Conservation (phyloP, 1,140 invertebrate species). For the Lethrus apterus region DNA sequence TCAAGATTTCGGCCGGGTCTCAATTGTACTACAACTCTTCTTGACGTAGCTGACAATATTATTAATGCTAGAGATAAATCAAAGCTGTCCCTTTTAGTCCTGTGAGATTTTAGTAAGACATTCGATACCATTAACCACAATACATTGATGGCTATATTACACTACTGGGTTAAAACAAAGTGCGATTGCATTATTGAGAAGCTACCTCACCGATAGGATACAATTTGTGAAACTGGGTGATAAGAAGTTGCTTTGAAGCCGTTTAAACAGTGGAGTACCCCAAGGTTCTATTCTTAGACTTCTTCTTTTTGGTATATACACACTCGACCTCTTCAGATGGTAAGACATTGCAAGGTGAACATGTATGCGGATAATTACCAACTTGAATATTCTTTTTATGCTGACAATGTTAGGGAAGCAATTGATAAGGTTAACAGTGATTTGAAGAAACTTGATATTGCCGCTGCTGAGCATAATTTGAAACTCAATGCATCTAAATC, state of each 20-base stretch:
- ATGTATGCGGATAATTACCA: too few relatives aligned
- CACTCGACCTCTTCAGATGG: background rate
- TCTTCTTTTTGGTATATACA: background rate
- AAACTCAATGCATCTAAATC: too few relatives aligned
- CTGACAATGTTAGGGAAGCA: too few relatives aligned
- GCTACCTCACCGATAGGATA: too few relatives aligned
- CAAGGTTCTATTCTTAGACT: slow-evolving; percentile 2
- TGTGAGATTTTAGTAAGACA: background rate
- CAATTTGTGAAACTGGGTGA: too few relatives aligned
- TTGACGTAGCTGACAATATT: background rate
- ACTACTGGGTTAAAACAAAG: background rate
- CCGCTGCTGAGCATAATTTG: too few relatives aligned
- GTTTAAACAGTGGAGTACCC: background rate
- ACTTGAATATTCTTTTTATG: too few relatives aligned
- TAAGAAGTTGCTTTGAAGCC: background rate
- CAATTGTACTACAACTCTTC: background rate
- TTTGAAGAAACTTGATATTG: too few relatives aligned
- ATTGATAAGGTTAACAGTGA: too few relatives aligned
- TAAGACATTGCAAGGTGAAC: too few relatives aligned
- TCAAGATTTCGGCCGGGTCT: too few relatives aligned
- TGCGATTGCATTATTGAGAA: too few relatives aligned
- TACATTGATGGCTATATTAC: background rate
- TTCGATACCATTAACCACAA: background rate
- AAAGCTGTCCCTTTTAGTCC: background rate
- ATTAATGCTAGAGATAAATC: background rate